These are phyloP conservation scores for Megalops cyprinoides DNA, from an alignment of 2,797 vertebrate species.

Conservation along the genomic window DNA sequence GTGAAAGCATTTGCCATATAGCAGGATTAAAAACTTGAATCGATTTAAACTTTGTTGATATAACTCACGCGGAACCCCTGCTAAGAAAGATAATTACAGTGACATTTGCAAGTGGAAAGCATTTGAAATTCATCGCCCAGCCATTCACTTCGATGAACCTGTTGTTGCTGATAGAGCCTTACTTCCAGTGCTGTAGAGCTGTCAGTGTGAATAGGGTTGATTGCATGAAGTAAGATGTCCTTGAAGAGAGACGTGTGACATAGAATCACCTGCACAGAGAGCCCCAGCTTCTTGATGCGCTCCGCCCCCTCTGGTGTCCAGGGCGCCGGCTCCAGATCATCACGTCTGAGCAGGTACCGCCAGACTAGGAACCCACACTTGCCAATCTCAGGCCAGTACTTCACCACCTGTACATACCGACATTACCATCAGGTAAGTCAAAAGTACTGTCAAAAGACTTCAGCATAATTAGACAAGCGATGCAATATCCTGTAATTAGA, in stretches of 20 bases:
- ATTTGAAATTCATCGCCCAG: background rate
- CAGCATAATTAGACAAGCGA: background rate
- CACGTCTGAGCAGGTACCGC: constrained; percentile 94
- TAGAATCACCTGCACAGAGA: constrained; percentile 86
- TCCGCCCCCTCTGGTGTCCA: constrained; percentile 96
- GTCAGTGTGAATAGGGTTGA: background rate
- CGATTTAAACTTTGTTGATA: background rate
- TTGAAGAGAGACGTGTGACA: background rate
- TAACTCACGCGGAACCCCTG: too few species aligned
- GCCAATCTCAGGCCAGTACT: constrained; percentile 99
- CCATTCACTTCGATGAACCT: background rate
- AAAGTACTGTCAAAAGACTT: background rate
- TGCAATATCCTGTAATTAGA: background rate
- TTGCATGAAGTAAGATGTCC: background rate
- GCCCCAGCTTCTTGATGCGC: constrained; percentile 88
- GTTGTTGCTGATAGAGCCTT: background rate
- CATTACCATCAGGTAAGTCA: background rate
- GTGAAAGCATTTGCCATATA: background rate
- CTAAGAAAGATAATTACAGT: too few species aligned
- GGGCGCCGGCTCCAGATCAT: constrained; percentile 92
- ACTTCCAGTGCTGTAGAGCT: background rate
- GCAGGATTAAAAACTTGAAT: background rate
- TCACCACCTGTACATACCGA: constrained; percentile 83
- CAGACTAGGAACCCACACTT: constrained; percentile 98
- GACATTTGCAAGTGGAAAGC: too few species aligned